Evolutionary conservation across 1,140 invertebrate species (phyloP).

Genomic region (Heliothis subflexa): DNA sequence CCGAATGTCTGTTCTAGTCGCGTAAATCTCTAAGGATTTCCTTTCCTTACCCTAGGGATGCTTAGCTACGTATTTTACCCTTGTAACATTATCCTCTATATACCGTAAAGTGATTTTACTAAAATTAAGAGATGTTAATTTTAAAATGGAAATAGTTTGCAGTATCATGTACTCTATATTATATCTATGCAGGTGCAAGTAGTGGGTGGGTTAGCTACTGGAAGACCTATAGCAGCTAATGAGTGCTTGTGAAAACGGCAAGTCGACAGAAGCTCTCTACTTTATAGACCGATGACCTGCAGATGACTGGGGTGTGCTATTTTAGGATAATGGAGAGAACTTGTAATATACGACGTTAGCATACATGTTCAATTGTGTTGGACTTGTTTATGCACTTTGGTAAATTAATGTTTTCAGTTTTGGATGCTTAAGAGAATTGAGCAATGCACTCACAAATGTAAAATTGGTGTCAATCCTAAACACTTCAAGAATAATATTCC

Average conservation of each 20-base stretch:
- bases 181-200: background rate
- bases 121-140: no score
- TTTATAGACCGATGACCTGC: conserved; percentile 1
- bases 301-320: conserved; percentile 1
- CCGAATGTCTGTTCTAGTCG: conserved; percentile 10
- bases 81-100: background rate
- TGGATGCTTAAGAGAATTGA: no score
- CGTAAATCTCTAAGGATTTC: conserved; percentile 52
- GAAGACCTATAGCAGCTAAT: conserved; percentile 12
- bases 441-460: no score
- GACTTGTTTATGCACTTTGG: no score
- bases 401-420: no score
- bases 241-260: background rate
- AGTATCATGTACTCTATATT: background rate
- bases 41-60: conserved; percentile 11
- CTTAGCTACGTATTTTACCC: conserved; percentile 13
- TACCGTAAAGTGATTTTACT: background rate
- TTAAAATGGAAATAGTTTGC: background rate
- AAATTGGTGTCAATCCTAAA: no score
- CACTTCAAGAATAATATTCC: no score
- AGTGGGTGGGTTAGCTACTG: background rate
- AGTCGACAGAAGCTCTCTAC: background rate
- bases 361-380: no score
- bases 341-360: no score
- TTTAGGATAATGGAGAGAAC: background rate